Evolutionary conservation across 1,140 invertebrate species (phyloP).

Genomic region (Drosophila tristis): DNA sequence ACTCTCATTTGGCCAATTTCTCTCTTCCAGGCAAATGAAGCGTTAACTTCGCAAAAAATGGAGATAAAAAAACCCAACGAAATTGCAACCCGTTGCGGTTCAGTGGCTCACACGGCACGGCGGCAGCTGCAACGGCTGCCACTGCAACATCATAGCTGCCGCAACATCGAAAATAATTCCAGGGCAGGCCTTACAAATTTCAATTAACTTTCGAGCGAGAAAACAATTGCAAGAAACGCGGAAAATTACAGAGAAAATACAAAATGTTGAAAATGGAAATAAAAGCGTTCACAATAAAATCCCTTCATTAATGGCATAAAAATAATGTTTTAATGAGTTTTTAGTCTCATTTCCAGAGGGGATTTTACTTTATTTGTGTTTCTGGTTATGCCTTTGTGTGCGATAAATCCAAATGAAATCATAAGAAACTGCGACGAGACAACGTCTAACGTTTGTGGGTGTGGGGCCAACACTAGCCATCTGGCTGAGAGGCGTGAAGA

Average conservation of each 20-base stretch:
- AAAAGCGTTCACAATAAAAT: slow-evolving; percentile 3
- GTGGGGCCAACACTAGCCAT: slow-evolving; percentile 43
- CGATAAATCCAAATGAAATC: slow-evolving; percentile 61
- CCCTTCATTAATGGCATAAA: slow-evolving; percentile 2
- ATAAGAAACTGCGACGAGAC: slow-evolving; percentile 53
- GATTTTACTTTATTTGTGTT: not conserved
- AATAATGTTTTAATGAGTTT: not conserved
- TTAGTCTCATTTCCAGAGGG: no score
- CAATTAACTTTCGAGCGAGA: slow-evolving; percentile 65
- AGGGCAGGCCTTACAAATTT: slow-evolving; percentile 70
- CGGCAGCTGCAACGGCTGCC: slow-evolving; percentile 52
- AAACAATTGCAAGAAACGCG: slow-evolving; percentile 46
- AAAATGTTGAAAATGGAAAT: slow-evolving; percentile 25
- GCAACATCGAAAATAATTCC: slow-evolving; percentile 53
- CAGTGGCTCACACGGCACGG: slow-evolving; percentile 47
- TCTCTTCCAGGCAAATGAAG: slow-evolving; percentile 74
- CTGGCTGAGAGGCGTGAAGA: not conserved
- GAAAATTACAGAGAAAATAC: slow-evolving; percentile 25
- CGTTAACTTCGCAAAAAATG: slow-evolving; percentile 60
- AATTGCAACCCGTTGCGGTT: slow-evolving; percentile 77
- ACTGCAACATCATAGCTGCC: slow-evolving; percentile 21
- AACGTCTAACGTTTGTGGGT: slow-evolving; percentile 33
- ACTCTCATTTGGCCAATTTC: slow-evolving; percentile 48
- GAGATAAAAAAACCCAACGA: slow-evolving; percentile 29
- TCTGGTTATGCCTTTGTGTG: slow-evolving; percentile 19